A percentile compares a stretch with the other conserved stretches of the same genome.
These are phyloP conservation scores for Amniataba percoides DNA, from an alignment of 2,797 vertebrate genomes.

Conservation along the genomic window DNA sequence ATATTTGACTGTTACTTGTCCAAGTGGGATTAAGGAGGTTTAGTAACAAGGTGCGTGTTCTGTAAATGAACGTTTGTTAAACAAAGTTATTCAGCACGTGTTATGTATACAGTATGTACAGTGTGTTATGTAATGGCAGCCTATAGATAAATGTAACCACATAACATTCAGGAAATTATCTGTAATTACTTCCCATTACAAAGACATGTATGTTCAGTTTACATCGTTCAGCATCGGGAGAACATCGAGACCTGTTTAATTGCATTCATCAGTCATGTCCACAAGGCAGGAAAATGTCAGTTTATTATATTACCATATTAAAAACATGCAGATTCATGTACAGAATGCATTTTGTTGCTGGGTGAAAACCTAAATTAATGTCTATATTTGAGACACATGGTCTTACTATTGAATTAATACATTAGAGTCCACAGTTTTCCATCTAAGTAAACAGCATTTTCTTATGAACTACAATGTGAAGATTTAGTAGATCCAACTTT, in stretches of 20 bases:
- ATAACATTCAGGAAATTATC: not conserved
- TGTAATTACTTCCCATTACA: not conserved
- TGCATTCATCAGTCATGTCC: slow-evolving; percentile 13
- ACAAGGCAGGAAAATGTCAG: not conserved
- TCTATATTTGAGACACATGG: not conserved
- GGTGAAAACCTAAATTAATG: not conserved
- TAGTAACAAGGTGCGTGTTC: not conserved
- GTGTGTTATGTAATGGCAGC: not conserved
- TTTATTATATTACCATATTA: slow-evolving; percentile 12
- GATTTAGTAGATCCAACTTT: not conserved
- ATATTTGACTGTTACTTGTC: not conserved
- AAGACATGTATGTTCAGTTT: slow-evolving; percentile 3
- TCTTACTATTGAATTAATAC: not conserved
- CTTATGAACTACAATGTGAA: not conserved
- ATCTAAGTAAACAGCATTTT: not conserved
- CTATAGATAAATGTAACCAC: slow-evolving; percentile 10
- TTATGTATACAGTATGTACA: not conserved
- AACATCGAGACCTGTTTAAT: slow-evolving; percentile 17
- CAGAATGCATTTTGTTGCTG: not conserved
- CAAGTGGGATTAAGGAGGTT: not conserved
- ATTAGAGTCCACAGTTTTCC: not conserved
- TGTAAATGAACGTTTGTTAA: not conserved
- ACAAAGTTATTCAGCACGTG: not conserved
- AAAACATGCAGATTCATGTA: not conserved
- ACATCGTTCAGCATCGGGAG: slow-evolving; percentile 16